Percentiles rank a stretch among this genome's conserved stretches.
These are phyloP conservation scores for Caenorhabditis becei DNA, from an alignment of 2,888 invertebrate species.

Conservation along the genomic window DNA sequence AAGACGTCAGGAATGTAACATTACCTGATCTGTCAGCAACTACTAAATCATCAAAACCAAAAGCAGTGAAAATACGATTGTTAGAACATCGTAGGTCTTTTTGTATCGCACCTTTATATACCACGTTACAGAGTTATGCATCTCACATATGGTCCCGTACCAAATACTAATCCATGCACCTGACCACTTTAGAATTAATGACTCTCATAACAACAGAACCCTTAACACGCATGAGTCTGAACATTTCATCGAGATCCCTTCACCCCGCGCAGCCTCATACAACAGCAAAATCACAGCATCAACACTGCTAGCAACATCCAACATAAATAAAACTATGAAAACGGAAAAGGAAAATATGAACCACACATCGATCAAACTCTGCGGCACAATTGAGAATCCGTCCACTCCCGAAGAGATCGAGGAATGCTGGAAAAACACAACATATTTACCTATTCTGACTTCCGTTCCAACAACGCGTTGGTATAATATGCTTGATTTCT, in stretches of 20 bases:
- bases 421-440: not conserved
- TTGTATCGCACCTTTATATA: not conserved
- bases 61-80: constrained; percentile 65
- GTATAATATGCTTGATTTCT: not conserved
- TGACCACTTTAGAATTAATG: constrained; percentile 8
- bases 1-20: constrained; percentile 71
- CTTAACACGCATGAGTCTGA: constrained; percentile 5
- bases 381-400: too few species aligned
- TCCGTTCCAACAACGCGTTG: not conserved
- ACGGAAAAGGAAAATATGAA: too few species aligned
- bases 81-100: constrained; percentile 53
- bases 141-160: constrained; percentile 17
- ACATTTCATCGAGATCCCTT: too few species aligned
- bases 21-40: constrained; percentile 69
- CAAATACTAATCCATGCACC: constrained; percentile 40
- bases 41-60: constrained; percentile 61
- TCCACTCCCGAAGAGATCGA: not conserved
- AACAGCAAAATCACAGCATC: too few species aligned
- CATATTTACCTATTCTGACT: not conserved
- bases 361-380: too few species aligned
- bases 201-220: not conserved
- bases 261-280: too few species aligned
- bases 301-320: too few species aligned
- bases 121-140: constrained; percentile 15
- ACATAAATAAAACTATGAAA: too few species aligned